phyloP scores from a whole-genome alignment of 2,113 vertebrate species.

The Ammodytes marinus region DNA sequence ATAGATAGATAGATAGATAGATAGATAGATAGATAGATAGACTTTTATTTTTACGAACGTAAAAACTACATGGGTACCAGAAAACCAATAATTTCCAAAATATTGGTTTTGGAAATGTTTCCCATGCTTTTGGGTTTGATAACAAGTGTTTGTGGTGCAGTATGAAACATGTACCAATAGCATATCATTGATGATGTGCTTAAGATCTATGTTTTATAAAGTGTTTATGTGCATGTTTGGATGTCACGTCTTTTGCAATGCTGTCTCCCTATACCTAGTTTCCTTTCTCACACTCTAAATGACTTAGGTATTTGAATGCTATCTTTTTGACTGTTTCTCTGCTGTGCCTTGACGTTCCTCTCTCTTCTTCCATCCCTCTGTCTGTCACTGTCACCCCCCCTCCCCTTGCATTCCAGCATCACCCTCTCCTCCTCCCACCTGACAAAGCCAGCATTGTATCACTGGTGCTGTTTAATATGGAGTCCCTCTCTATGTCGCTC shows the following conservation, averaged over 20 bases:
- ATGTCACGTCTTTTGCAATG: not conserved
- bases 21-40: no score
- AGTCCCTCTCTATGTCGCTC: constrained; percentile 62
- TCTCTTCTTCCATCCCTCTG: constrained; percentile 50
- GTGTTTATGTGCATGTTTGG: not conserved
- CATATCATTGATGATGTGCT: no score
- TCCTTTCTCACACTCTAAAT: not conserved
- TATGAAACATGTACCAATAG: not conserved
- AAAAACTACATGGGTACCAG: not conserved
- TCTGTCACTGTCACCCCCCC: constrained; percentile 42
- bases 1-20: no score
- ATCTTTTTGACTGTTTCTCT: not conserved
- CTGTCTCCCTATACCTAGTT: not conserved
- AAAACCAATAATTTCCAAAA: not conserved
- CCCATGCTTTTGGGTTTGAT: not conserved
- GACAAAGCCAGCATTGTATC: constrained; percentile 83
- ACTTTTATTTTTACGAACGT: not conserved
- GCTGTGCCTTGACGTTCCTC: constrained; percentile 2
- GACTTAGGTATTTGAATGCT: not conserved
- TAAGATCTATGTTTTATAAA: not conserved
- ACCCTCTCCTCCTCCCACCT: constrained; percentile 79
- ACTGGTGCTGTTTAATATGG: constrained; percentile 77
- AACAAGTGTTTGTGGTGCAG: not conserved
- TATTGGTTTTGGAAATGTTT: not conserved
- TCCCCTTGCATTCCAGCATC: constrained; percentile 76